Evolutionary conservation across 2,888 invertebrate genomes (phyloP).

Genomic region (Drosophila siamana): DNA sequence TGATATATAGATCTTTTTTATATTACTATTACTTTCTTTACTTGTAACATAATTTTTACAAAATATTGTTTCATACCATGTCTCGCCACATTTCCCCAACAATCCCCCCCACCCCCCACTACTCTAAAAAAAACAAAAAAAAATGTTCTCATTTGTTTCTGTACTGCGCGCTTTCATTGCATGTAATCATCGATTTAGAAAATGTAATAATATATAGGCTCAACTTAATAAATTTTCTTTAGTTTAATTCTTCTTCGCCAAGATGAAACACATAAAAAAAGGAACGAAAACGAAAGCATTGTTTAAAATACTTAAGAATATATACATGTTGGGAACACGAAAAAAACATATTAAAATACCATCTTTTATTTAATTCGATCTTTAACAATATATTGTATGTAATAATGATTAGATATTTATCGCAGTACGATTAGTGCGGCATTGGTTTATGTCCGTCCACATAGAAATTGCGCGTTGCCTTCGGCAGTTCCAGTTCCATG

Average conservation of each 20-base stretch:
- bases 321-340: slow-evolving; percentile 63
- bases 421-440: slow-evolving; percentile 89
- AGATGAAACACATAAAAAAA: slow-evolving; percentile 43
- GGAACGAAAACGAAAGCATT: slow-evolving; percentile 59
- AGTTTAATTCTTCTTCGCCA: slow-evolving; percentile 64
- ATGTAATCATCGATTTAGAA: slow-evolving; percentile 67
- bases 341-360: slow-evolving; percentile 37
- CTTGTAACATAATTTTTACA: slow-evolving; percentile 72
- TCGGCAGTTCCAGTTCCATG: slow-evolving; percentile 92
- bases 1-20: slow-evolving; percentile 56
- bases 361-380: slow-evolving; percentile 34
- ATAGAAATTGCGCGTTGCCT: slow-evolving; percentile 97
- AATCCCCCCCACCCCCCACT: not conserved
- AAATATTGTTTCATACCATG: slow-evolving; percentile 56
- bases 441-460: slow-evolving; percentile 99
- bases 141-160: slow-evolving; percentile 43
- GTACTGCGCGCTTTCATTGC: slow-evolving; percentile 39
- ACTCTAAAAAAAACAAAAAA: not conserved
- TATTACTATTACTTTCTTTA: slow-evolving; percentile 53
- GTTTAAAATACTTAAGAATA: slow-evolving; percentile 66
- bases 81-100: slow-evolving; percentile 22
- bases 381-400: slow-evolving; percentile 10
- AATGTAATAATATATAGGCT: slow-evolving; percentile 71
- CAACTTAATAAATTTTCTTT: slow-evolving; percentile 72
- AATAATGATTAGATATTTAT: slow-evolving; percentile 28